A percentile compares a stretch with the other conserved stretches of the same genome.
phyloP scores from a whole-genome alignment of 2,113 vertebrate genomes.

The Phyllostomus discolor region DNA sequence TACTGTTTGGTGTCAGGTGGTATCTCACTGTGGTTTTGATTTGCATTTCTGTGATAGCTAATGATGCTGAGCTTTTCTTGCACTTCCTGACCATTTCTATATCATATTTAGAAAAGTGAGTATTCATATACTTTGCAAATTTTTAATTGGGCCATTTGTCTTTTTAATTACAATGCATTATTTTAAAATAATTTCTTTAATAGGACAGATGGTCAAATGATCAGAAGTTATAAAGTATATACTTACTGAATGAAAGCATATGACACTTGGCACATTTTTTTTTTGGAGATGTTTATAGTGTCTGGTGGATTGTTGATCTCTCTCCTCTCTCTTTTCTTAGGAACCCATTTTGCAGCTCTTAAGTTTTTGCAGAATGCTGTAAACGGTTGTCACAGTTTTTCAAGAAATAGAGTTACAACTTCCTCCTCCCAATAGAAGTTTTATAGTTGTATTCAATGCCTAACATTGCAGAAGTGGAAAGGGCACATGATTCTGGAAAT shows the following conservation, averaged over 20 bases:
- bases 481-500: constrained; percentile 81
- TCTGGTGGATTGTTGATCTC: background rate
- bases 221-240: background rate
- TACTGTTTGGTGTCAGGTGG: background rate
- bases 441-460: constrained; percentile 87
- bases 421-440: constrained; percentile 13
- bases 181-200: background rate
- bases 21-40: background rate
- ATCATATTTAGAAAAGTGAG: background rate
- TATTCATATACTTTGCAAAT: background rate
- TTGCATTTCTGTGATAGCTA: background rate
- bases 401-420: background rate
- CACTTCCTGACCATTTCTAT: background rate
- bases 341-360: background rate
- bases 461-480: constrained; percentile 90
- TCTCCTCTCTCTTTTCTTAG: constrained; percentile 64
- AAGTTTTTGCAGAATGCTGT: constrained; percentile 63
- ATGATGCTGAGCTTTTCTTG: background rate
- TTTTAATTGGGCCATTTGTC: background rate
- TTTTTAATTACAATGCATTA: background rate
- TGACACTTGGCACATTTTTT: background rate
- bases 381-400: constrained; percentile 7
- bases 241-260: background rate
- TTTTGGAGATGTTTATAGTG: background rate
- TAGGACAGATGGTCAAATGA: background rate